phyloP scores from a whole-genome alignment of 2,888 invertebrate species.

The Lasioglossum vierecki region DNA sequence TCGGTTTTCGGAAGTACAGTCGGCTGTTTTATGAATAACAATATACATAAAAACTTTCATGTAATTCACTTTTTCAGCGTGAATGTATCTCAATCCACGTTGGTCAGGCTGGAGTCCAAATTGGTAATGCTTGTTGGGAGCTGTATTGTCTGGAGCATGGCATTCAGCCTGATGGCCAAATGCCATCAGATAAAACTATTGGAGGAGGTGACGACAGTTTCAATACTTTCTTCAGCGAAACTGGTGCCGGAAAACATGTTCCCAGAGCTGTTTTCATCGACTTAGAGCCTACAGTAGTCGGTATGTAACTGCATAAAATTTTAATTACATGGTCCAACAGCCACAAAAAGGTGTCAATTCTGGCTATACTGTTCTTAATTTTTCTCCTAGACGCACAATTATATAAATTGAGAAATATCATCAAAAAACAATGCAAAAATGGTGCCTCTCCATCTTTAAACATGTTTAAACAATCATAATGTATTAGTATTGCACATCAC shows the following conservation, averaged over 20 bases:
- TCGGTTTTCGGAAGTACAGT: not conserved
- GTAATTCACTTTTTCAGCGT: constrained; percentile 87
- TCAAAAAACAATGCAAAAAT: no score
- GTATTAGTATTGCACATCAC: no score
- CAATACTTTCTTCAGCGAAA: constrained; percentile 98
- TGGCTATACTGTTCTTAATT: no score
- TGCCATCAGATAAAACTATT: constrained; percentile 96
- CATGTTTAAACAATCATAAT: no score
- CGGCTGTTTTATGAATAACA: constrained; percentile 84
- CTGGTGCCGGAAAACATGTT: constrained; percentile 98
- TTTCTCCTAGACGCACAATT: no score
- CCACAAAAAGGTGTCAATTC: no score
- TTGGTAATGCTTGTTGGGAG: constrained; percentile 96
- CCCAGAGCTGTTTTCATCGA: constrained; percentile 98
- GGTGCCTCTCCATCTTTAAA: no score
- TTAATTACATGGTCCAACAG: no score
- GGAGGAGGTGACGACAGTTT: constrained; percentile 97
- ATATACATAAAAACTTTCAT: not conserved
- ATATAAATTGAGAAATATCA: no score
- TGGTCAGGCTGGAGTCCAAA: constrained; percentile 94
- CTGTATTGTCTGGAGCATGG: constrained; percentile 95
- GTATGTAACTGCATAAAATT: constrained; percentile 77
- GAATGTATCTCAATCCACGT: constrained; percentile 92
- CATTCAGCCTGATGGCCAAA: constrained; percentile 96
- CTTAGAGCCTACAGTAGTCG: constrained; percentile 97